Evolutionary conservation across 2,113 vertebrate genomes (phyloP).

Genomic region (Myxocyprinus asiaticus): DNA sequence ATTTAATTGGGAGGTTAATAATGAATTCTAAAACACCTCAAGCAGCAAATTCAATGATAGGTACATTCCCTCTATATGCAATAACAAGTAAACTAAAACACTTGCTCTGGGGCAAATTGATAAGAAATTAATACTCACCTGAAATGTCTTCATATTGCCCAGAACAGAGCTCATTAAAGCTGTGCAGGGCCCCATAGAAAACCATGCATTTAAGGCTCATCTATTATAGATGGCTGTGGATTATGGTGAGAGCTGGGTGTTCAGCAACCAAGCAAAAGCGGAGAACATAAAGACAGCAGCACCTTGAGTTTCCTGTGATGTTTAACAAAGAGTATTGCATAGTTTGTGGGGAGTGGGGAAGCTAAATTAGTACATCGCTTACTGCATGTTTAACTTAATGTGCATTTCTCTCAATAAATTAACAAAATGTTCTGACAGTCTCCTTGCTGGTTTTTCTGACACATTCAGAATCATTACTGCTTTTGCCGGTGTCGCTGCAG

Average conservation of each 20-base stretch:
- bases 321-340: too few species aligned
- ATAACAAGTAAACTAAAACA: conserved; percentile 14
- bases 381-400: too few species aligned
- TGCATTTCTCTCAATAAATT: too few species aligned
- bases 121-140: conserved; percentile 11
- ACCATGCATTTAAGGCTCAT: conserved; percentile 28
- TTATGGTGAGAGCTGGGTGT: conserved; percentile 1
- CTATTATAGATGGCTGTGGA: conserved; percentile 34
- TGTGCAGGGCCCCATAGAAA: background rate
- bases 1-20: conserved; percentile 22
- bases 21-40: conserved; percentile 10
- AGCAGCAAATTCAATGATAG: background rate
- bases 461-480: too few species aligned
- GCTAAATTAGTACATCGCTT: too few species aligned
- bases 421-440: too few species aligned
- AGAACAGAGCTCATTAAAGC: conserved; percentile 24
- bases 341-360: too few species aligned
- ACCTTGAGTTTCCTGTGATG: background rate
- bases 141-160: conserved; percentile 1
- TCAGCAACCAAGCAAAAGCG: background rate
- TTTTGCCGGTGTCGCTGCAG: too few species aligned
- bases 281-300: background rate
- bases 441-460: too few species aligned
- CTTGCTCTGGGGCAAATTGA: conserved; percentile 10
- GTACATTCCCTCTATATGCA: conserved; percentile 9